Conservation (phyloP, 2,888 invertebrate species). For the Cotesia congregata region DNA sequence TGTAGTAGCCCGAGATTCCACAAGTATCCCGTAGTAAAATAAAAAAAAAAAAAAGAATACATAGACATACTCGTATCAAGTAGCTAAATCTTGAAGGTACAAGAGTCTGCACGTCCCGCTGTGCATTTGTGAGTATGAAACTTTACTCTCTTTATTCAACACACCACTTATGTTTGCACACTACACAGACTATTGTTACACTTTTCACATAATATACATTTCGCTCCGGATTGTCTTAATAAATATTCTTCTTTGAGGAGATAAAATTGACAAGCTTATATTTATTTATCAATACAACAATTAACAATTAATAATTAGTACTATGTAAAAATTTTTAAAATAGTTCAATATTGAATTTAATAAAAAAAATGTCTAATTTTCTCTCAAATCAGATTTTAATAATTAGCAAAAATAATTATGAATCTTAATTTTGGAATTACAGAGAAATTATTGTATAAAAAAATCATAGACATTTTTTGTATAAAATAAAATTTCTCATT, state of each 20-base stretch:
- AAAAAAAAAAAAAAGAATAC: neutral
- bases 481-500: no score
- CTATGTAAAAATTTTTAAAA: no score
- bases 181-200: conserved; percentile 61
- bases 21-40: conserved; percentile 42
- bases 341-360: no score
- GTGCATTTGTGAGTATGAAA: conserved; percentile 64
- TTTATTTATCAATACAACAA: neutral
- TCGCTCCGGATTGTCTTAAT: neutral
- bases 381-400: no score
- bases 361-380: no score
- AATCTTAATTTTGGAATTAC: no score
- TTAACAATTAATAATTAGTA: no score
- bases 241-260: conserved; percentile 9
- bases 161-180: conserved; percentile 62
- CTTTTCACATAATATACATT: no score
- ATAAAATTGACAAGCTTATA: conserved; percentile 52
- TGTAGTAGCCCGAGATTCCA: neutral
- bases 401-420: no score
- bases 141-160: conserved; percentile 56
- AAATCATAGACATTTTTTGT: no score
- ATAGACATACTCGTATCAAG: conserved; percentile 63
- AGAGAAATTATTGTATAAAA: no score
- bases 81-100: conserved; percentile 65
- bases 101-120: conserved; percentile 59